phyloP scores from a whole-genome alignment of 2,113 vertebrate species.

The Mungos mungo region DNA sequence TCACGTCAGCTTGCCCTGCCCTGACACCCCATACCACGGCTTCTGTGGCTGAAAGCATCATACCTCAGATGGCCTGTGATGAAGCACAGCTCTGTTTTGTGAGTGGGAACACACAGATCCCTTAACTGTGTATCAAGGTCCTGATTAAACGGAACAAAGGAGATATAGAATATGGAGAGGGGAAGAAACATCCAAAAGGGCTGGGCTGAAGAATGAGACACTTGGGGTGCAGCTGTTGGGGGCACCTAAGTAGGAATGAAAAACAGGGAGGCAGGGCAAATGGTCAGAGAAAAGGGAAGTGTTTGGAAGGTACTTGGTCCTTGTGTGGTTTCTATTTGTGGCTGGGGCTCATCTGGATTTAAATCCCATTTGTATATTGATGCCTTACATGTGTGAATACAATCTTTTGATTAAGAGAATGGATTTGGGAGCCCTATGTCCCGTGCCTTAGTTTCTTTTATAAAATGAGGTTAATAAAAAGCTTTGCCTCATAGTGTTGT shows the following conservation, averaged over 20 bases:
- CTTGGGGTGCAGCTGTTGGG: neutral
- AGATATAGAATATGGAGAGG: accelerated
- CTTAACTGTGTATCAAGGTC: no score
- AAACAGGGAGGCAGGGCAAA: neutral
- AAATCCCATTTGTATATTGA: neutral
- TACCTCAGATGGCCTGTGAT: neutral
- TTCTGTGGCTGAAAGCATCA: neutral
- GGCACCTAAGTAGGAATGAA: neutral
- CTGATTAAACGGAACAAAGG: neutral
- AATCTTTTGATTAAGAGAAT: neutral
- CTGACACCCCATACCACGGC: neutral
- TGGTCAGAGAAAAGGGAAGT: neutral
- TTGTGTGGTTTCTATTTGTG: neutral
- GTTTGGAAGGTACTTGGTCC: neutral
- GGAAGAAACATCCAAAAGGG: neutral
- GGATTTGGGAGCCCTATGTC: neutral
- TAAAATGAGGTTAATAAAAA: neutral
- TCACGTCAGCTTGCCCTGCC: no score
- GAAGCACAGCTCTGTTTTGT: neutral
- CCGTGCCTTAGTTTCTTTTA: neutral
- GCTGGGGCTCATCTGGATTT: neutral
- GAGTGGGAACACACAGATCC: accelerated
- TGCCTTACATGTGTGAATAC: neutral
- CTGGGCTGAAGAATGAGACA: neutral
- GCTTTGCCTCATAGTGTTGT: neutral